A percentile compares a stretch with the other conserved stretches of the same genome.
These are phyloP conservation scores for Stenoptilia bipunctidactyla DNA, from an alignment of 2,888 invertebrate species.

Conservation along the genomic window DNA sequence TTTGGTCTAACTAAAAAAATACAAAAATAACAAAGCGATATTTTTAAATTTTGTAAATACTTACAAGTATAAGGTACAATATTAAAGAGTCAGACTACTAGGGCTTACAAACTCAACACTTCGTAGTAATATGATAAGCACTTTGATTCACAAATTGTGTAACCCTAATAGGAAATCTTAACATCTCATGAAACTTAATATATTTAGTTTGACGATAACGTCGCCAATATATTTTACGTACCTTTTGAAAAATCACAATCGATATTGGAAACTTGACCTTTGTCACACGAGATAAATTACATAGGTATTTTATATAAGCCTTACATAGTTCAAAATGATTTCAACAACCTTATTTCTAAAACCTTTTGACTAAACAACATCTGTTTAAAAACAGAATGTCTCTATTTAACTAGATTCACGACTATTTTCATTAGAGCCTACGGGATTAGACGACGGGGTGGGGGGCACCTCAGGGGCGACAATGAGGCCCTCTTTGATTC, in stretches of 20 bases:
- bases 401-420: conserved; percentile 74
- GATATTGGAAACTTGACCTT: too few relatives aligned
- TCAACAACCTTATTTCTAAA: conserved; percentile 9
- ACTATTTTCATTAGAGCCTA: conserved; percentile 79
- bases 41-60: background rate
- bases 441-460: conserved; percentile 37
- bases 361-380: too few relatives aligned
- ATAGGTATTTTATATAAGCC: too few relatives aligned
- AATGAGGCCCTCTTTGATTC: conserved; percentile 93
- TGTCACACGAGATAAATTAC: too few relatives aligned
- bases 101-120: background rate
- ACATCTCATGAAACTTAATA: background rate
- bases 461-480: conserved; percentile 65
- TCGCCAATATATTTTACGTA: too few relatives aligned
- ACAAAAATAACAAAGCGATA: conserved; percentile 22
- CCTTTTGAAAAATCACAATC: too few relatives aligned
- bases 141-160: background rate
- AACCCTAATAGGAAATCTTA: background rate
- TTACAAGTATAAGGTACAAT: background rate
- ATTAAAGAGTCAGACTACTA: background rate
- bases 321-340: conserved; percentile 1
- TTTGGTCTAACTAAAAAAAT: conserved; percentile 46
- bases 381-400: background rate
- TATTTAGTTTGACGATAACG: too few relatives aligned
- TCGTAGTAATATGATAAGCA: too few relatives aligned